Conservation (phyloP, 2,888 invertebrate species). For the Macaria notata region DNA sequence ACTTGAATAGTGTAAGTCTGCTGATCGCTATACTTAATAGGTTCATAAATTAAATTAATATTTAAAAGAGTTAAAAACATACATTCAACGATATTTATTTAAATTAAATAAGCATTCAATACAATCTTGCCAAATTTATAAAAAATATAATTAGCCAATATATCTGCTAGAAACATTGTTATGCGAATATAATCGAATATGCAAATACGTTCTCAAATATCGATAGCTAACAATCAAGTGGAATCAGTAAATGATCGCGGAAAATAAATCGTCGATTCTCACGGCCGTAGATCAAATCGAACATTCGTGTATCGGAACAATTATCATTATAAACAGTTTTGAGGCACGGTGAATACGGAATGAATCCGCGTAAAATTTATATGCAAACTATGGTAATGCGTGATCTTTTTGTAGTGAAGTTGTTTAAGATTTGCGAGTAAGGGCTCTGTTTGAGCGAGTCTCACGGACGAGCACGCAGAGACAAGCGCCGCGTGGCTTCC, state of each 20-base stretch:
- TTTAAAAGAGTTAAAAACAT: too few relatives aligned
- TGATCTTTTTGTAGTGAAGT: conserved; percentile 63
- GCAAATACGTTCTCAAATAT: conserved; percentile 52
- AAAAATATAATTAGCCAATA: too few relatives aligned
- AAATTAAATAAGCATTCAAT: too few relatives aligned
- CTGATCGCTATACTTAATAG: too few relatives aligned
- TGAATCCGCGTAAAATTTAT: conserved; percentile 81
- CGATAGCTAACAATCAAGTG: conserved; percentile 55
- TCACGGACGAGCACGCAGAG: conserved; percentile 78
- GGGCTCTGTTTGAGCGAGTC: conserved; percentile 64
- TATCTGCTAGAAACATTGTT: conserved; percentile 6
- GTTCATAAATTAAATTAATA: too few relatives aligned
- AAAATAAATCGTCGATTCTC: conserved; percentile 77
- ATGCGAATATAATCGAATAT: conserved; percentile 50
- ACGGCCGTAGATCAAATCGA: conserved; percentile 77
- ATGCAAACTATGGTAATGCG: conserved; percentile 81
- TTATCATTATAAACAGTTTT: conserved; percentile 76
- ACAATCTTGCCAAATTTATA: too few relatives aligned
- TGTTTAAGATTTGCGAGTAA: conserved; percentile 55
- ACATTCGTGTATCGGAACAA: conserved; percentile 73
- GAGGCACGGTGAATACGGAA: conserved; percentile 73
- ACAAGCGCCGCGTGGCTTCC: conserved; percentile 81
- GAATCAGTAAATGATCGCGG: conserved; percentile 63
- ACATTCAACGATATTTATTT: too few relatives aligned
- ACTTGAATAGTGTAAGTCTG: too few relatives aligned